Evolutionary conservation across 2,797 vertebrate species (phyloP), one percentile per base, ranked within the genome.

Genomic region (Petrocephalus schoutedeni): DNA sequence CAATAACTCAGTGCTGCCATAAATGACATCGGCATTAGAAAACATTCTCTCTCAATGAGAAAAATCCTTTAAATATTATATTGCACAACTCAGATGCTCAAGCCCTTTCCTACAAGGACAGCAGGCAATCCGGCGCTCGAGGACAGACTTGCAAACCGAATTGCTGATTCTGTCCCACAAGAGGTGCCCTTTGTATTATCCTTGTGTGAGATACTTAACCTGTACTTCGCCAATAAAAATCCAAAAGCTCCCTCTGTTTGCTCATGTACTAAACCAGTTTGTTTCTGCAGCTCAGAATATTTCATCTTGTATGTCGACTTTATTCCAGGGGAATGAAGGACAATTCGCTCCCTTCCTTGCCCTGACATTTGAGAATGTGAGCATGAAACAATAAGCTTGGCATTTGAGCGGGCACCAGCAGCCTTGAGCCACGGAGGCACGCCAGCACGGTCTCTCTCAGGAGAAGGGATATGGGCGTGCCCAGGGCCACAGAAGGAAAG

Each of bases 361-460:
- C 87, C 56, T 88, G 74, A 84, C 87, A 88, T 88, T 88, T 88
- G 28, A 59, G 77, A 88, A 58, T 61, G 56, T 12, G 57, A 84
- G 77, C n/a, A 5, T 49, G 57, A 88, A 84, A 88, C 77, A 61
- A 84, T 82, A 87, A 82, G 87, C 56, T 23, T 58, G 54, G 74
- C 77, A 83, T 87, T 87, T 87, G 23, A 21, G 87, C 53, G 53
- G 71, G 51, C 53, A 58, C 54, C 28, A 54, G 16, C 61, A 53
- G n/a, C 12, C n/a, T 0, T 57, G 21, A 28, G 85, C 54, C 85
- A 86, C 16, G 19, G 36, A n/a, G 23, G 12, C 16, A 5, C 4
- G 4, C 54, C 53, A 32, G 83, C 83, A 41, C 9, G 21, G 23
- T 1, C 36, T 28, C 10, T 49, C 21, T 86, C 8, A 19, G 36